Evolutionary conservation across 2,113 vertebrate genomes (phyloP), one percentile per base, ranked within the genome.

Genomic region (Platysteira castanea): DNA sequence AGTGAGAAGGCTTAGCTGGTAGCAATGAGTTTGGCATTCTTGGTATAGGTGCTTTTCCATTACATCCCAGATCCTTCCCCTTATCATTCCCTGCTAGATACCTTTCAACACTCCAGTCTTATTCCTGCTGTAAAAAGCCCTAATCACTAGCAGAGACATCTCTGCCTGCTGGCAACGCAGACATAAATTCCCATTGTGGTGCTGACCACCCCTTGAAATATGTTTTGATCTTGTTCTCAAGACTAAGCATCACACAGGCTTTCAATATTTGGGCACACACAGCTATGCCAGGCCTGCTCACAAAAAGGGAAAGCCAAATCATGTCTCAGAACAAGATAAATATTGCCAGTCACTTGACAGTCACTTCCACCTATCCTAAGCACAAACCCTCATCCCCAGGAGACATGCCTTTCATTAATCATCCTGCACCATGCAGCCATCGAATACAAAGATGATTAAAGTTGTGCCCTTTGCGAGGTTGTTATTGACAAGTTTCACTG

Each of bases 401-500:
- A 77, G 63, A 39, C 50, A 10, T 2, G 8, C 19, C 74, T 83
- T 41, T 42, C 52, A 63, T 54, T 85, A 87, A 93, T 74, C 63
- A 90, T 70, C 39, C 30, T 26, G 52, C 2, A 2, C 69, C 70
- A 90, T 3, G 7, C 54, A 87, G 21, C 39, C 60, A 63, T 14
- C 1, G 0, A 54, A 76, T 87, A 80, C n/a, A 73, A 77, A 49
- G 70, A 76, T 70, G 61, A 80, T 57, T 59, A 42, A 93, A 87
- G 53, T 35, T 73, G 39, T 50, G 84, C 42, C 54, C 60, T 96
- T 87, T 82, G 69, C 0, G 0, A 84, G 42, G 70, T 30, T 88
- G 47, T 77, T 93, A 90, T 85, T 91, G 75, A 93, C 82, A 94
- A 80, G 59, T 74, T 90, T 86, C 63, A 44, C 54, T 44, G 19